A percentile compares a stretch with the other conserved stretches of the same genome.
Conservation (phyloP, 1,140 invertebrate genomes). For the honey bee (Apis mellifera) region DNA sequence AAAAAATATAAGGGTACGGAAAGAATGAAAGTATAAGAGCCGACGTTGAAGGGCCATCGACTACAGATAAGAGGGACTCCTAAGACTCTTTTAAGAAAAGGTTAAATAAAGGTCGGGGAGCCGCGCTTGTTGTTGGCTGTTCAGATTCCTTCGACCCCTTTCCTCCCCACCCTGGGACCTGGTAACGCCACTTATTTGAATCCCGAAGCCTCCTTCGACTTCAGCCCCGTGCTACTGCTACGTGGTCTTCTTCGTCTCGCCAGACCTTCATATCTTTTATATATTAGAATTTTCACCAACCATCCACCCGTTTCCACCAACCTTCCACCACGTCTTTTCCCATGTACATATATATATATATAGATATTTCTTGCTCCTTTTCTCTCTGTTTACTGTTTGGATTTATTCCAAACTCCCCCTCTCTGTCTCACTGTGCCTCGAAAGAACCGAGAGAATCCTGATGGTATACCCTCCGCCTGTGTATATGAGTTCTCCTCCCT, state of each 20-base stretch:
- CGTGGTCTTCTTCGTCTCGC: conserved; percentile 52
- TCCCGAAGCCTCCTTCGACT: conserved; percentile 69
- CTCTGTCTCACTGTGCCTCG: not conserved
- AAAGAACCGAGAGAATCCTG: conserved; percentile 23
- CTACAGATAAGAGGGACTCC: conserved; percentile 75
- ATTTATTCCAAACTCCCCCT: conserved; percentile 70
- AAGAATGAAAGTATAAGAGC: conserved; percentile 67
- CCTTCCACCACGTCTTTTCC: not conserved
- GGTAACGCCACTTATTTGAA: conserved; percentile 72
- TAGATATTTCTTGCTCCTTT: conserved; percentile 23
- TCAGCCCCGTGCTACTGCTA: conserved; percentile 38
- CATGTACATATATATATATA: not conserved
- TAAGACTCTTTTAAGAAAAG: conserved; percentile 79
- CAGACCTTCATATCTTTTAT: conserved; percentile 79
- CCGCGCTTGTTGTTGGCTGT: conserved; percentile 79
- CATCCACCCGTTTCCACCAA: conserved; percentile 4
- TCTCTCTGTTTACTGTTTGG: conserved; percentile 78
- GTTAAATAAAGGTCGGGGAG: conserved; percentile 78
- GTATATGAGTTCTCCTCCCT: conserved; percentile 56
- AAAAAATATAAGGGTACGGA: conserved; percentile 63
- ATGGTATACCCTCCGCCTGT: conserved; percentile 26
- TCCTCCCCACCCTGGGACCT: conserved; percentile 1
- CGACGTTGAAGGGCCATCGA: conserved; percentile 77
- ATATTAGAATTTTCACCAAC: conserved; percentile 76
- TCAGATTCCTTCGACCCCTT: conserved; percentile 77